Conservation (phyloP, 1,140 invertebrate species). For the Ganaspis sp. region DNA sequence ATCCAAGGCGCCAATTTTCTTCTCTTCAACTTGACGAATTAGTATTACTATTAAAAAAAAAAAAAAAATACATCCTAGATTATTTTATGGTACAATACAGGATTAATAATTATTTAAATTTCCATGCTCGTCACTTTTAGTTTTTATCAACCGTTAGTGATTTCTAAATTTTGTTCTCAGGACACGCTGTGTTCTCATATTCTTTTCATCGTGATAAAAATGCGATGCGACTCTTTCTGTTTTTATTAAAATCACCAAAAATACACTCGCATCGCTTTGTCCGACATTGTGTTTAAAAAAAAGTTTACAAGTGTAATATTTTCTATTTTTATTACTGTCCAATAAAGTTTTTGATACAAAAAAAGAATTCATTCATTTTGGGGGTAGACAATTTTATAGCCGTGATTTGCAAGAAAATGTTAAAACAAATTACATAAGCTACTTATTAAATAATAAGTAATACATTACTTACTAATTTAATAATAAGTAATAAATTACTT, state of each 20-base stretch:
- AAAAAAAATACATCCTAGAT: not conserved
- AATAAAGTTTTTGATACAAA: slow-evolving; percentile 30
- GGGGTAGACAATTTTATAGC: too few relatives aligned
- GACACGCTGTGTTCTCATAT: not conserved
- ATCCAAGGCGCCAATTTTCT: not conserved
- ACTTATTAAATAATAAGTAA: too few relatives aligned
- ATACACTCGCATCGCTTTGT: not conserved
- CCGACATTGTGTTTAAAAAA: not conserved
- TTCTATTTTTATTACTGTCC: slow-evolving; percentile 27
- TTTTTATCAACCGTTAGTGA: not conserved
- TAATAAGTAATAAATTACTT: too few relatives aligned
- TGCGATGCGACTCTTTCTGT: not conserved
- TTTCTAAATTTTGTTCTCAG: not conserved
- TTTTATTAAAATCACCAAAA: not conserved
- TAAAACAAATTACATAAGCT: too few relatives aligned
- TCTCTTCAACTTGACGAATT: not conserved
- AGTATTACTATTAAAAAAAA: not conserved
- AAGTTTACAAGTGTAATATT: slow-evolving; percentile 11
- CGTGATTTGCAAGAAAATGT: too few relatives aligned
- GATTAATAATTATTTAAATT: slow-evolving; percentile 16
- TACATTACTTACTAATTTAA: too few relatives aligned
- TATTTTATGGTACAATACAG: not conserved
- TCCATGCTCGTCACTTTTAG: not conserved
- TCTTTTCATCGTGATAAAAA: slow-evolving; percentile 5
- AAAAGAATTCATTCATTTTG: too few relatives aligned